Base-by-base conservation (phyloP, 2,888 invertebrate species). In the Salpingus planirostris region DNA sequence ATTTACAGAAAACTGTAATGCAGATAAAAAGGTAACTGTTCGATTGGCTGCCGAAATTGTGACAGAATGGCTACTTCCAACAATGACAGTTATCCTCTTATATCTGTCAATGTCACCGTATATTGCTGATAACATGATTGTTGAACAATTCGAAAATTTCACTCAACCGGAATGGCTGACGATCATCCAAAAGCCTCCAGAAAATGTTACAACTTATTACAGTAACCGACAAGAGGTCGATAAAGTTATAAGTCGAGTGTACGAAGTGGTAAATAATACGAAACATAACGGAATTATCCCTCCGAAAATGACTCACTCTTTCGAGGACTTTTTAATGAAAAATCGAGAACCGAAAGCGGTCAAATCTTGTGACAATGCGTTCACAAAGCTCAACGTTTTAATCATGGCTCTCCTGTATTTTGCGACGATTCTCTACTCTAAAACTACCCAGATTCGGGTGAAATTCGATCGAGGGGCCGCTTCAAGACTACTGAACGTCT, bases 221-320 rank as follows among this genome's bases (percentile, higher is more conserved):
- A 41, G 34, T n/a, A n/a, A 3, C 21, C 46, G 15, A 54, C n/a
- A n/a, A n/a, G n/a, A 60, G 44, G 37, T 60, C 13, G 43, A 54
- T 25, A 35, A 47, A 11, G 44, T 62, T n/a, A 41, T 62, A 11
- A 44, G 49, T 15, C 55, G 50, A 31, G 45, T 62, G 8, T 59
- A 61, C 36, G 39, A 47, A 8, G 58, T 62, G 25, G 48, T 62
- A 7, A 43, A 42, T 13, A 34, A 25, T n/a, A n/a, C n/a, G n/a
- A n/a, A n/a, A n/a, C n/a, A n/a, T n/a, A n/a, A n/a, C n/a, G n/a
- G n/a, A n/a, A n/a, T n/a, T n/a, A n/a, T n/a, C n/a, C n/a, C n/a
- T n/a, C n/a, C n/a, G n/a, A n/a, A n/a, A n/a, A n/a, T n/a, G n/a
- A 21, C 11, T 18, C 22, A 18, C 7, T 26, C 14, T 12, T 13